Evolutionary conservation across 2,113 vertebrate species (phyloP).

Genomic region (Mesoclemmys tuberculata): DNA sequence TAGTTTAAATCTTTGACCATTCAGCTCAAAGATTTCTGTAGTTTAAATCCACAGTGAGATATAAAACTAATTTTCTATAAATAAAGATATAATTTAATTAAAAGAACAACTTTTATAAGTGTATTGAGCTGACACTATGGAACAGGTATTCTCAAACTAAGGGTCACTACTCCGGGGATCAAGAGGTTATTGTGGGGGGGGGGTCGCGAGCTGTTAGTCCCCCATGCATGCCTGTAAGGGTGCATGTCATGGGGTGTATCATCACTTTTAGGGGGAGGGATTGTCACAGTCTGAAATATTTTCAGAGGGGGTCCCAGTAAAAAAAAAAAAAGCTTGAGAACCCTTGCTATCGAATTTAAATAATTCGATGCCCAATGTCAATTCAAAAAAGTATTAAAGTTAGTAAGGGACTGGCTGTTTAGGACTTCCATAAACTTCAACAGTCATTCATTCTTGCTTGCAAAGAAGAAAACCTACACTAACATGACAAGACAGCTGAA

Average conservation of each 20-base stretch:
- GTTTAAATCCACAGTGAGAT: neutral
- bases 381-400: neutral
- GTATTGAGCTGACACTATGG: neutral
- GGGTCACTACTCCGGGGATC: too few relatives aligned
- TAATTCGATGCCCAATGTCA: neutral
- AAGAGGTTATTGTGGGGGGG: too few relatives aligned
- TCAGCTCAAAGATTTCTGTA: neutral
- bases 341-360: neutral
- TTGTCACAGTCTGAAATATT: too few relatives aligned
- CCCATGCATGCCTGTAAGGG: too few relatives aligned
- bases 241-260: too few relatives aligned
- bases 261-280: too few relatives aligned
- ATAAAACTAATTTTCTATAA: neutral
- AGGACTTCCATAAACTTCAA: neutral
- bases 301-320: too few relatives aligned
- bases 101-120: neutral
- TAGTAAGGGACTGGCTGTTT: neutral
- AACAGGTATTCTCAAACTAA: too few relatives aligned
- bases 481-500: neutral
- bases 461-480: neutral
- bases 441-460: neutral
- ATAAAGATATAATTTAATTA: neutral
- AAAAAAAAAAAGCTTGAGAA: too few relatives aligned
- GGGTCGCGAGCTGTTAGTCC: too few relatives aligned
- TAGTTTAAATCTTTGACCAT: neutral